Evolutionary conservation across 2,888 invertebrate genomes (phyloP), one percentile per base, ranked within the genome.

Genomic region (Harpalus rufipes): DNA sequence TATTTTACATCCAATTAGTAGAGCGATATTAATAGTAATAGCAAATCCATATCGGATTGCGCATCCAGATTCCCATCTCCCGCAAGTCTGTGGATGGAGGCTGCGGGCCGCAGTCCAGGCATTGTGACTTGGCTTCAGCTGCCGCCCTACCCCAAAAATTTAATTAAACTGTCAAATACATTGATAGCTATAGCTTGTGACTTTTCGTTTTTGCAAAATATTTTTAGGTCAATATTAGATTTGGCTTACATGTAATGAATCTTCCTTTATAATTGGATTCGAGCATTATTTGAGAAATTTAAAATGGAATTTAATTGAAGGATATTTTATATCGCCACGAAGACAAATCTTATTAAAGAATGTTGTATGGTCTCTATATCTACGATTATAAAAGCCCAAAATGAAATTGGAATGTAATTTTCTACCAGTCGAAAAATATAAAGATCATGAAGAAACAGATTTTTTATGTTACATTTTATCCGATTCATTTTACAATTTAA

Each of bases 161-260:
- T 81, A 81, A 81, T 81, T 72, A 81, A 81, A 81, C 81, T 81
- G 81, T 72, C 81, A 81, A 72, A 81, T 65, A 65, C 81, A 81
- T 81, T 81, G 81, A 81, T 81, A 81, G 58, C 81, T 72, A 72
- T 39, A 61, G 80, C 80, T 56, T 81, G 81, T 81, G 65, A 81
- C 72, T 56, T 72, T 56, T 51, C 81, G 51, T 81, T 72, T 81
- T 81, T 81, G 16, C 25, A 58, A 81, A 81, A 81, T 81, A 68
- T 81, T 81, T 81, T 81, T 18, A 51, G 72, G 39, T 63, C 61
- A 81, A 18, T 65, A 81, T 61, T 81, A 81, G 63, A 74, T 74
- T 74, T 44, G 14, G 78, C 78, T 78, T 44, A 78, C 78, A 78
- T 78, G 78, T 78, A 78, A 78, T 78, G 58, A 78, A 78, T 78